Percentiles rank a stretch among this genome's conserved stretches.
Conservation (phyloP, 2,888 invertebrate species). For the Drosophila macrospina region DNA sequence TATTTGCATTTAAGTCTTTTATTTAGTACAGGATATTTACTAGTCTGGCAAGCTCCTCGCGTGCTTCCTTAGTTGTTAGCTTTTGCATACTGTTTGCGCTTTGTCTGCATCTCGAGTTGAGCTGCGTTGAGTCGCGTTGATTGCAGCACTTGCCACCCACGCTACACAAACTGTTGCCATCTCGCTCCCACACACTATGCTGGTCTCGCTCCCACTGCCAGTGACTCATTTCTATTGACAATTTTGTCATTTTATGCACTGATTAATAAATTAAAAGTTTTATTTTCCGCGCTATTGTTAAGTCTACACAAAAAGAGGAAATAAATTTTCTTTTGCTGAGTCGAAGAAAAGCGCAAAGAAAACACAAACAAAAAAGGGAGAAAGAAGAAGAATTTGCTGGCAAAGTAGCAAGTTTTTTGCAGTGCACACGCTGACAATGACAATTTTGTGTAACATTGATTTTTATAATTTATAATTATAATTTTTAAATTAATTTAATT, state of each 20-base stretch:
- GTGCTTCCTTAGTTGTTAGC: slow-evolving; percentile 41
- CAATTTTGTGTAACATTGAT: slow-evolving; percentile 65
- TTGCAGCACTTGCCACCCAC: slow-evolving; percentile 59
- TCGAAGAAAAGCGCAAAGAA: slow-evolving; percentile 30
- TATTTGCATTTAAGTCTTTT: neutral
- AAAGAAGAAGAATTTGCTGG: neutral
- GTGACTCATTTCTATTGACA: slow-evolving; percentile 39
- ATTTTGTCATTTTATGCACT: slow-evolving; percentile 51
- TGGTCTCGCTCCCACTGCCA: neutral
- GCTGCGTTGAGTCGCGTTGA: slow-evolving; percentile 48
- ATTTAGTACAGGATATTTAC: slow-evolving; percentile 19
- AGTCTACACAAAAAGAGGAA: neutral
- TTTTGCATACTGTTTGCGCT: slow-evolving; percentile 69
- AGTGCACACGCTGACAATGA: slow-evolving; percentile 35
- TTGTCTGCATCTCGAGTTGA: slow-evolving; percentile 65
- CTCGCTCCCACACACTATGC: neutral
- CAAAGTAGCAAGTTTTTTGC: slow-evolving; percentile 8
- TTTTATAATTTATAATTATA: slow-evolving; percentile 40
- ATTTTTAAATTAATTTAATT: slow-evolving; percentile 6
- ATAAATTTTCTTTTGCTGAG: slow-evolving; percentile 49
- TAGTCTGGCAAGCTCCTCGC: neutral
- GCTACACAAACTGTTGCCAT: slow-evolving; percentile 3
- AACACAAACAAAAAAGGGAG: neutral
- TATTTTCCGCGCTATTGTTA: slow-evolving; percentile 1
- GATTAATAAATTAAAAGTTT: slow-evolving; percentile 67